Percentiles rank a stretch among this genome's conserved stretches.
Evolutionary conservation across 2,113 vertebrate species (phyloP).

Genomic region (Gavialis gangeticus): DNA sequence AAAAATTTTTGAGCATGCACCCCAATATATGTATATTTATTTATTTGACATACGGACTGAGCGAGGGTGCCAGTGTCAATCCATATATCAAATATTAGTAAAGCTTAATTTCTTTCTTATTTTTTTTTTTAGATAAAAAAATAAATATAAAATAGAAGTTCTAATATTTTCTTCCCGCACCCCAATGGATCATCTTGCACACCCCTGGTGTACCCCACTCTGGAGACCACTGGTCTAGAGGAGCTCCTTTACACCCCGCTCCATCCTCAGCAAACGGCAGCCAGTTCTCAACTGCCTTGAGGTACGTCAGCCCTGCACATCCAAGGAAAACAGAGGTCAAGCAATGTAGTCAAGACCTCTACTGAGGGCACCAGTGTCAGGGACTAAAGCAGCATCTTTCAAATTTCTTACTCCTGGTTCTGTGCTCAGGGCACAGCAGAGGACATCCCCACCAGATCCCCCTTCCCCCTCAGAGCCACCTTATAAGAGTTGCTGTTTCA

Average conservation of each 20-base stretch:
- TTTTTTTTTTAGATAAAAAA: no score
- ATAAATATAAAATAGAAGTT: no score
- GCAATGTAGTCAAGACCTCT: background rate
- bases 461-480: background rate
- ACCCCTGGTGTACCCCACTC: no score
- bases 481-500: slow-evolving; percentile 38
- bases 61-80: no score
- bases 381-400: background rate
- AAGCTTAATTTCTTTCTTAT: no score
- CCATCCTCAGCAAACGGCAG: background rate
- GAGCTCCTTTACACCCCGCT: background rate
- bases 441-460: background rate
- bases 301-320: no score
- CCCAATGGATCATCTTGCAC: no score
- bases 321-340: background rate
- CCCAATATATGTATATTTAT: no score
- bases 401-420: background rate
- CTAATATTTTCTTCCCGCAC: no score
- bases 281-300: background rate
- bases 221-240: background rate
- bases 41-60: no score
- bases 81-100: no score
- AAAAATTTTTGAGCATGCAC: no score
- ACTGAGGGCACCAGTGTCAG: background rate
- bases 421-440: background rate